Evolutionary conservation across 2,797 vertebrate species (phyloP).

Genomic region (Euphonia xanthogaster): DNA sequence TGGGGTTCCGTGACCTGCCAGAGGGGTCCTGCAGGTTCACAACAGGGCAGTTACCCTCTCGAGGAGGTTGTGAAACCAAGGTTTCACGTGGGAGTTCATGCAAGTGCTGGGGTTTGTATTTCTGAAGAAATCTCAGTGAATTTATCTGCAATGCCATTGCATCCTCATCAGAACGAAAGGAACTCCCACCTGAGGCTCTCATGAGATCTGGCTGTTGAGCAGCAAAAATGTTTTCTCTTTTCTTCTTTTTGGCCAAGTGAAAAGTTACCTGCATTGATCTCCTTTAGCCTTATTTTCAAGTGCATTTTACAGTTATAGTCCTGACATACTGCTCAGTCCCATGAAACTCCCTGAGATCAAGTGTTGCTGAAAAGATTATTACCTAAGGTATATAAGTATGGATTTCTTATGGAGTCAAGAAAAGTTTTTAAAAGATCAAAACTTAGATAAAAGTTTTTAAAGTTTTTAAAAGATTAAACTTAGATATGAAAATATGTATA

Average conservation of each 20-base stretch:
- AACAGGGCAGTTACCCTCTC: not conserved
- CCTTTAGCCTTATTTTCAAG: not conserved
- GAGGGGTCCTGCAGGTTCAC: not conserved
- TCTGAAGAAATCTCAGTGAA: not conserved
- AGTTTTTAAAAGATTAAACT: not conserved
- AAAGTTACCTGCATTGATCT: not conserved
- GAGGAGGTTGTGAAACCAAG: not conserved
- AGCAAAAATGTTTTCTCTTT: not conserved
- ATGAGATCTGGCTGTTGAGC: not conserved
- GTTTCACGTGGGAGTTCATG: not conserved
- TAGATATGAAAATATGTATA: not conserved
- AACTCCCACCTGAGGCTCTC: not conserved
- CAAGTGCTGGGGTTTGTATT: not conserved
- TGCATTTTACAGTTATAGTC: not conserved
- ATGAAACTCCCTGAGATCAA: not conserved
- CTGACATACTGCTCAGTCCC: not conserved
- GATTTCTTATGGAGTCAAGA: not conserved
- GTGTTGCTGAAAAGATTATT: not conserved
- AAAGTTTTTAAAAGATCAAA: not conserved
- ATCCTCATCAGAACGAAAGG: not conserved
- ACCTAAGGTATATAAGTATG: not conserved
- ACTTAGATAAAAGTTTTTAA: too few relatives aligned
- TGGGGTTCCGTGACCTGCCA: not conserved
- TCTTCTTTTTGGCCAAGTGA: not conserved
- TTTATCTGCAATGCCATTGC: not conserved